These are phyloP conservation scores for Spongilla lacustris DNA, from an alignment of 37 sponge, comb jelly and placozoan species.

Conservation along the genomic window DNA sequence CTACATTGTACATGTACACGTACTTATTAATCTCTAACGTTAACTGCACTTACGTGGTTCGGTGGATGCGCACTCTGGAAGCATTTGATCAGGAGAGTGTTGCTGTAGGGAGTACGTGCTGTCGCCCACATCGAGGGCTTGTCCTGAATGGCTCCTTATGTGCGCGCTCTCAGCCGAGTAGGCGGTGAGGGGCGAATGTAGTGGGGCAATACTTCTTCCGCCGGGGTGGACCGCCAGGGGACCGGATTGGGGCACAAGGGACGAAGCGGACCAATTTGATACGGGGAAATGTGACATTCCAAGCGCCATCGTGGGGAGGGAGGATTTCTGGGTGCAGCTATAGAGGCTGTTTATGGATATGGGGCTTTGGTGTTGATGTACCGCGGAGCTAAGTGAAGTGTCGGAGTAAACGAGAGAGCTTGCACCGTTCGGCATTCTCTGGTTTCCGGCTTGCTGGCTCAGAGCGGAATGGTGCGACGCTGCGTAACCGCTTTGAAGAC, in stretches of 20 bases:
- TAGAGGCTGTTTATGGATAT: conserved; percentile 28
- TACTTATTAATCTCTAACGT: background rate
- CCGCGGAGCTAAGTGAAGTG: background rate
- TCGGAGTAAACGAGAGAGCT: conserved; percentile 23
- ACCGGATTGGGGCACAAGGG: conserved; percentile 10
- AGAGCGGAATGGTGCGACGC: background rate
- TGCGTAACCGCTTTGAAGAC: background rate
- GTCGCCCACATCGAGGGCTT: conserved; percentile 50
- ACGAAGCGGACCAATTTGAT: conserved; percentile 44
- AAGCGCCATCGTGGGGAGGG: conserved; percentile 32
- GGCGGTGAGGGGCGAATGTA: conserved; percentile 70
- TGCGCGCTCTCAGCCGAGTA: conserved; percentile 49
- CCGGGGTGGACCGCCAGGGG: conserved; percentile 28
- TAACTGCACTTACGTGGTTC: conserved; percentile 57
- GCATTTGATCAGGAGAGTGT: conserved; percentile 60
- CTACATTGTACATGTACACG: too few relatives aligned
- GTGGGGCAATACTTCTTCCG: conserved; percentile 42
- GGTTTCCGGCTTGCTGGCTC: background rate
- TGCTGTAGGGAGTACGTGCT: conserved; percentile 44
- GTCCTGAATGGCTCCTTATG: conserved; percentile 31
- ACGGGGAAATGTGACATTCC: conserved; percentile 42
- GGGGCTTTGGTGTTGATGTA: conserved; percentile 2
- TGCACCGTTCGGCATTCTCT: conserved; percentile 2
- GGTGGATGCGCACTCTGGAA: conserved; percentile 70
- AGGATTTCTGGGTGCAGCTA: background rate